A percentile compares a stretch with the other conserved stretches of the same genome.
Conservation (phyloP, 2,113 vertebrate genomes). For the Procavia capensis region DNA sequence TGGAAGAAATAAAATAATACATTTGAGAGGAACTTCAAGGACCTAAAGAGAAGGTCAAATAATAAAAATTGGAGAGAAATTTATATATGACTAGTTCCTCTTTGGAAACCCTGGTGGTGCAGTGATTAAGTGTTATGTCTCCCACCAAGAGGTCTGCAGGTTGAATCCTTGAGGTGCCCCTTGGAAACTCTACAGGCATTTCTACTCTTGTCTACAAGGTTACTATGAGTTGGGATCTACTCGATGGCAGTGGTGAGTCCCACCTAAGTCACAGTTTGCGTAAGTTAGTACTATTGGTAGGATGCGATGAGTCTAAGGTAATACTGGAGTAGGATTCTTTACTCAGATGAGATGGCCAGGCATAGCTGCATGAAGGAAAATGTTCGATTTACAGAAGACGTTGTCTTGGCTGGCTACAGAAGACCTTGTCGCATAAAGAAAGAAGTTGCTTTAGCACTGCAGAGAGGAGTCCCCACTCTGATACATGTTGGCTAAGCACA, state of each 20-base stretch:
- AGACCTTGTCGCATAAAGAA: not conserved
- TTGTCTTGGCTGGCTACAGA: not conserved
- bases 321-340: not conserved
- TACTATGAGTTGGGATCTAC: too few relatives aligned
- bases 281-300: not conserved
- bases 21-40: not conserved
- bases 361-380: not conserved
- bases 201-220: too few relatives aligned
- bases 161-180: too few relatives aligned
- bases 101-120: too few relatives aligned
- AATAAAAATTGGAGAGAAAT: not conserved
- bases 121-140: too few relatives aligned
- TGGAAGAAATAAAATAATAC: constrained; percentile 4
- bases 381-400: not conserved
- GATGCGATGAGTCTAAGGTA: not conserved
- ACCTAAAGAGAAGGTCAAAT: not conserved
- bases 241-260: too few relatives aligned
- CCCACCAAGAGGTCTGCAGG: too few relatives aligned
- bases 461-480: not conserved
- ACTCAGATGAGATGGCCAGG: not conserved
- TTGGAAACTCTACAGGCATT: too few relatives aligned
- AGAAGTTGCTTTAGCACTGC: not conserved
- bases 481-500: not conserved
- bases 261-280: not conserved
- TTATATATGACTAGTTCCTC: not conserved